These are phyloP conservation scores for Crotalus viridis DNA, from an alignment of 2,113 vertebrate species.

Conservation along the genomic window DNA sequence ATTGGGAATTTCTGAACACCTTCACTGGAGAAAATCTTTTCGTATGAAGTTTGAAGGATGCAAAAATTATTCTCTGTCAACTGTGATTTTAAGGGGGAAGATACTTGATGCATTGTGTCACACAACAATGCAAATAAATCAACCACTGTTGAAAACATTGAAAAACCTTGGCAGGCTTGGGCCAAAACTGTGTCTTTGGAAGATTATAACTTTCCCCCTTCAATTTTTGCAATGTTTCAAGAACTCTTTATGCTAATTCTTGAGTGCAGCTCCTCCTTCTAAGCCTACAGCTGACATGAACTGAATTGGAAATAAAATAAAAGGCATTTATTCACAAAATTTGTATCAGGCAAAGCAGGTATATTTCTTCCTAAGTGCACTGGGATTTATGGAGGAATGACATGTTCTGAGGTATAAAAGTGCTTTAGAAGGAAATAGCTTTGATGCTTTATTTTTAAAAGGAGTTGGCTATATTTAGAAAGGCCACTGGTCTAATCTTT, in stretches of 20 bases:
- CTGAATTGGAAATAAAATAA: neutral
- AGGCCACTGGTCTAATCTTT: constrained; percentile 37
- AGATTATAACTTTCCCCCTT: constrained; percentile 28
- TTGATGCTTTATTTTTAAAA: constrained; percentile 51
- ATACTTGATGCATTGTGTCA: constrained; percentile 38
- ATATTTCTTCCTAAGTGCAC: neutral
- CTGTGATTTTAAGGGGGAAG: constrained; percentile 57
- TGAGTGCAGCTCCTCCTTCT: constrained; percentile 8
- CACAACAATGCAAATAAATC: constrained; percentile 58
- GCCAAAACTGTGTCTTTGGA: constrained; percentile 35
- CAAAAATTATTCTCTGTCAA: constrained; percentile 55
- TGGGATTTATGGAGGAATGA: constrained; percentile 45
- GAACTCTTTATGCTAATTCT: constrained; percentile 33
- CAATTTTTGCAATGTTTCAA: constrained; percentile 32
- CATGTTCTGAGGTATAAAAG: constrained; percentile 45
- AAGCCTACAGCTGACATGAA: constrained; percentile 4
- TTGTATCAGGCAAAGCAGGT: constrained; percentile 24
- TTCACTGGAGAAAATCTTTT: constrained; percentile 57
- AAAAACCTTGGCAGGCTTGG: constrained; percentile 47
- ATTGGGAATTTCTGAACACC: constrained; percentile 50
- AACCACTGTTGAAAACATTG: constrained; percentile 47
- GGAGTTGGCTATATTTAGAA: constrained; percentile 51
- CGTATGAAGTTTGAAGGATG: constrained; percentile 61
- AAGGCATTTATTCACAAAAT: constrained; percentile 28
- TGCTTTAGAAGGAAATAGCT: constrained; percentile 19